Percentiles rank a stretch among this genome's conserved stretches.
Evolutionary conservation across 37 sponge, comb jelly and placozoan species (phyloP).

Genomic region (Halichondria panicea): DNA sequence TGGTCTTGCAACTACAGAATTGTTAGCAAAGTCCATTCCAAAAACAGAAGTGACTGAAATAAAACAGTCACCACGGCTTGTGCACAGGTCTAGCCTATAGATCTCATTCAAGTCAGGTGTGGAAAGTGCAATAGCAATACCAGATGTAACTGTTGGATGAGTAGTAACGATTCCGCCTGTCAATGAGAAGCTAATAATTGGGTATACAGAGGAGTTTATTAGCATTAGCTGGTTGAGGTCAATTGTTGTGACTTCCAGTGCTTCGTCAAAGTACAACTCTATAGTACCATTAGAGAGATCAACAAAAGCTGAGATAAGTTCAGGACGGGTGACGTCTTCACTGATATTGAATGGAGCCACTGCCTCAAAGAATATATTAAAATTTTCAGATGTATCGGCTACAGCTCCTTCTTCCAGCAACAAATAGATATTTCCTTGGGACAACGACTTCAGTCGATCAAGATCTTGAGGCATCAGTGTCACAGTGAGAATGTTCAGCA

Average conservation of each 20-base stretch:
- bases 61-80: slow-evolving; percentile 40
- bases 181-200: slow-evolving; percentile 13
- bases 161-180: slow-evolving; percentile 63
- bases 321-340: slow-evolving; percentile 53
- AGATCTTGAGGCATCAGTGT: slow-evolving; percentile 46
- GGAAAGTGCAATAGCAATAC: slow-evolving; percentile 46
- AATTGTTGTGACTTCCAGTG: slow-evolving; percentile 44
- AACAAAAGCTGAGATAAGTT: slow-evolving; percentile 61
- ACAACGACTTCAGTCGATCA: slow-evolving; percentile 58
- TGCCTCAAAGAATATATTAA: slow-evolving; percentile 18
- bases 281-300: slow-evolving; percentile 72
- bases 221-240: slow-evolving; percentile 51
- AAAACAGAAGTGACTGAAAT: slow-evolving; percentile 26
- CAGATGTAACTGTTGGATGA: slow-evolving; percentile 51
- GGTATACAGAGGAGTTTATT: slow-evolving; percentile 21
- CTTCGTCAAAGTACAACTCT: slow-evolving; percentile 68
- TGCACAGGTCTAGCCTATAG: slow-evolving; percentile 60
- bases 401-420: slow-evolving; percentile 30
- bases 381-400: slow-evolving; percentile 55
- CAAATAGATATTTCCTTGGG: slow-evolving; percentile 43
- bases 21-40: slow-evolving; percentile 52
- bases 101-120: slow-evolving; percentile 69
- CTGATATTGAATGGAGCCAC: slow-evolving; percentile 24
- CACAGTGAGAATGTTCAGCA: slow-evolving; percentile 48
- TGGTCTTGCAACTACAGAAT: slow-evolving; percentile 14